A percentile compares a stretch with the other conserved stretches of the same genome.
Evolutionary conservation across 2,113 vertebrate genomes (phyloP).

Genomic region (Bubo blakistoni): DNA sequence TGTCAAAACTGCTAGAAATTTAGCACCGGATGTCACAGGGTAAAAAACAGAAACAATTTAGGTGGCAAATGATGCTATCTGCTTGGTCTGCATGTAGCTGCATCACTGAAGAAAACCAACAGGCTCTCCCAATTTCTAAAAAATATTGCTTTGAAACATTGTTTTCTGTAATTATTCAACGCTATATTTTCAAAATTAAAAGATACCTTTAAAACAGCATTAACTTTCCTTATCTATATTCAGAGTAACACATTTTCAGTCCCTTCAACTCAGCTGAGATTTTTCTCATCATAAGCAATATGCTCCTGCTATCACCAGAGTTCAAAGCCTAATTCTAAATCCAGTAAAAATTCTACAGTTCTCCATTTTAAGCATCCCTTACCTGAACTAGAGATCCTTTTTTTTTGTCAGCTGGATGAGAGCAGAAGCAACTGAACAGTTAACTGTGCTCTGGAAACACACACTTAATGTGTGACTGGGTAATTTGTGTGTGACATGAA

Average conservation of each 20-base stretch:
- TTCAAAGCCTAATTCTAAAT: background rate
- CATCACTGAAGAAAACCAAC: background rate
- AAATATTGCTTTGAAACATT: background rate
- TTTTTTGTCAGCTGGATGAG: background rate
- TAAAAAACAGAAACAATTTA: background rate
- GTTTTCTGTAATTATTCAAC: background rate
- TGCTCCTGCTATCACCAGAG: background rate
- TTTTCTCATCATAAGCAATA: background rate
- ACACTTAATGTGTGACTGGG: background rate
- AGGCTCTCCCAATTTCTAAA: background rate
- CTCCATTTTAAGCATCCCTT: background rate
- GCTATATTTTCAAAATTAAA: background rate
- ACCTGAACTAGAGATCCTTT: background rate
- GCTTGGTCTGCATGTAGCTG: accelerated
- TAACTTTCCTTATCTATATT: background rate
- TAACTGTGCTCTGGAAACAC: background rate
- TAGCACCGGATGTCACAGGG: background rate
- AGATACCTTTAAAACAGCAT: background rate
- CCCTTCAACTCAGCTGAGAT: background rate
- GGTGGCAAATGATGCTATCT: background rate
- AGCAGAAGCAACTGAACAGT: background rate
- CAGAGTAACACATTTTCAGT: background rate
- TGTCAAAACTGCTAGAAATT: background rate
- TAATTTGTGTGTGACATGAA: background rate
- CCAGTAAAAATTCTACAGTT: background rate